These are phyloP conservation scores for Coelopa frigida DNA, from an alignment of 1,140 invertebrate genomes.

Conservation along the genomic window DNA sequence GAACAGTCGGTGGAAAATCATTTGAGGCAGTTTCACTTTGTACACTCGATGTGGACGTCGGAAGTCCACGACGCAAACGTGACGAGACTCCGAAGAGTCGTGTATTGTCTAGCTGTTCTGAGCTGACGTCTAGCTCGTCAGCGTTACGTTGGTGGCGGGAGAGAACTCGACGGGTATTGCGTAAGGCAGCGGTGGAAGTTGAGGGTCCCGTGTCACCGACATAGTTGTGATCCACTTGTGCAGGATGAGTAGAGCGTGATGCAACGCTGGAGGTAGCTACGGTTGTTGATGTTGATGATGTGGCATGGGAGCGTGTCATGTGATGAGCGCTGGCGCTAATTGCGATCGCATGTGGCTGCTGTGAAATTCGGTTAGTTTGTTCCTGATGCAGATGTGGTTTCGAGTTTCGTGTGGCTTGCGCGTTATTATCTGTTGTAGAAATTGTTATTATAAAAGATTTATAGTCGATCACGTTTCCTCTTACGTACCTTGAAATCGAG, in stretches of 20 bases:
- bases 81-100: conserved; percentile 19
- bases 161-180: conserved; percentile 26
- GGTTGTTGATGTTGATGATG: conserved; percentile 26
- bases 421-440: too few relatives aligned
- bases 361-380: too few relatives aligned
- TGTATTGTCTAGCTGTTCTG: conserved; percentile 33
- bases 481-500: conserved; percentile 27
- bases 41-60: conserved; percentile 24
- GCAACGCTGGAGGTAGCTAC: conserved; percentile 15
- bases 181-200: conserved; percentile 15
- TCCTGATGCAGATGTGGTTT: too few relatives aligned
- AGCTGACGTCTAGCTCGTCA: conserved; percentile 35
- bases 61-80: conserved; percentile 31
- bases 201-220: conserved; percentile 23
- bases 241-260: conserved; percentile 8
- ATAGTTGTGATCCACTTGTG: conserved; percentile 41
- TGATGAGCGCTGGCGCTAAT: conserved; percentile 23
- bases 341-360: conserved; percentile 5
- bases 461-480: too few relatives aligned
- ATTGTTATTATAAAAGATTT: too few relatives aligned
- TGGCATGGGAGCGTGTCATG: conserved; percentile 41
- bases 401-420: too few relatives aligned
- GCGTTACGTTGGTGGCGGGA: conserved; percentile 42
- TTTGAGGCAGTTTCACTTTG: background rate
- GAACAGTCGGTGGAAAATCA: background rate